Evolutionary conservation across 2,888 invertebrate species (phyloP).

Genomic region (Chrysolina haemoptera): DNA sequence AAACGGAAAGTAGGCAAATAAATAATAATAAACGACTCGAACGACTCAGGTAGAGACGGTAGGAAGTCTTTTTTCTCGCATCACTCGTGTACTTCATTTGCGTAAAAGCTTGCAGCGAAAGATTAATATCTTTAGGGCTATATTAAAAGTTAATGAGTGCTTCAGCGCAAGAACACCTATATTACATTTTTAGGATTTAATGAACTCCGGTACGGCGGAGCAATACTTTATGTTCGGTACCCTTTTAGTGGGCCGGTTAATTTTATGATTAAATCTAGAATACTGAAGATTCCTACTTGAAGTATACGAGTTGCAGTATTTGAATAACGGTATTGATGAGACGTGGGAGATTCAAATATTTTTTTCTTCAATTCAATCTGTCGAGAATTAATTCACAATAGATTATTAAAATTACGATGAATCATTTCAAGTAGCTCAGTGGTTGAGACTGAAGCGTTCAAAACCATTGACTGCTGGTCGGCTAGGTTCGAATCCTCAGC

Average conservation of each 20-base stretch:
- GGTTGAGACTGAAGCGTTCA: too few species aligned
- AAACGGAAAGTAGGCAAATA: constrained; percentile 35
- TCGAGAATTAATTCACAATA: too few species aligned
- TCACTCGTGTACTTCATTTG: constrained; percentile 45
- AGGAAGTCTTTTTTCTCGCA: constrained; percentile 36
- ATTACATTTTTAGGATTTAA: constrained; percentile 60
- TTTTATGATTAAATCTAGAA: constrained; percentile 13
- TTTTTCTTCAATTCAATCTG: too few species aligned
- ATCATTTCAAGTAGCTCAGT: too few species aligned
- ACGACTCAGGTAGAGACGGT: constrained; percentile 38
- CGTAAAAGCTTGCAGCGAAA: constrained; percentile 51
- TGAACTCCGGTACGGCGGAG: constrained; percentile 47
- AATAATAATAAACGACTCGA: constrained; percentile 50
- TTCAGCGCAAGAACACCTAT: constrained; percentile 56
- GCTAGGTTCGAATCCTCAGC: too few species aligned
- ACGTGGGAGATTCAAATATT: too few species aligned
- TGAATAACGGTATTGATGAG: too few species aligned
- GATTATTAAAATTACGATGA: too few species aligned
- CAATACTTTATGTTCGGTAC: constrained; percentile 16
- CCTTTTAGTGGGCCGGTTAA: constrained; percentile 14
- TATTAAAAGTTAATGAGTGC: constrained; percentile 61
- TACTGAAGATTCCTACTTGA: background rate
- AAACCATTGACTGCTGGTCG: too few species aligned
- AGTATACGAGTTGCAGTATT: background rate
- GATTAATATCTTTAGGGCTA: constrained; percentile 61